Conservation (phyloP, 2,888 invertebrate genomes). For the Rhagophthalmus giganteus region DNA sequence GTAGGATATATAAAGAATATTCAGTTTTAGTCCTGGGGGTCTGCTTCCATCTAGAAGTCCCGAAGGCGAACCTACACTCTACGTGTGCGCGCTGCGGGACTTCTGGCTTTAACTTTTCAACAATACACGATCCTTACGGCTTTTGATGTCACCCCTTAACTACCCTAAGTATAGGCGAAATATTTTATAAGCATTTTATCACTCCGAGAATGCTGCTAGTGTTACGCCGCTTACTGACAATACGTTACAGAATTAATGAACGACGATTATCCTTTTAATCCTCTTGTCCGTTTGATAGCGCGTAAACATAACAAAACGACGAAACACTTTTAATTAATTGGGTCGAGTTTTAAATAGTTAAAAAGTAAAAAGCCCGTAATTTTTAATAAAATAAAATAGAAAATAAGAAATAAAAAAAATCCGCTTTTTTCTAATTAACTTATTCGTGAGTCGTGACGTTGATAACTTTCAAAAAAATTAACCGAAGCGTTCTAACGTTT, state of each 20-base stretch:
- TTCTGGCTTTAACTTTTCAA: constrained; percentile 35
- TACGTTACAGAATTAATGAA: background rate
- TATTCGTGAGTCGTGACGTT: no score
- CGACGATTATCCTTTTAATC: no score
- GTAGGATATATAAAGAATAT: constrained; percentile 36
- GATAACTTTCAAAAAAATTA: no score
- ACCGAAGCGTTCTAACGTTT: no score
- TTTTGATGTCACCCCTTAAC: constrained; percentile 37
- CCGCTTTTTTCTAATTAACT: no score
- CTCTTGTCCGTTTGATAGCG: no score
- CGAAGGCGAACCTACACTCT: constrained; percentile 34
- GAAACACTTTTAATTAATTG: no score
- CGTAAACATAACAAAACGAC: no score
- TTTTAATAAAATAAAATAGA: no score
- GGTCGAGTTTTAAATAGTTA: no score
- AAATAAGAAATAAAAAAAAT: no score
- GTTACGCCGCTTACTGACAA: background rate
- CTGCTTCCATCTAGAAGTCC: constrained; percentile 37
- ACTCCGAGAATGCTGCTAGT: constrained; percentile 6
- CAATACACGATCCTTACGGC: constrained; percentile 35
- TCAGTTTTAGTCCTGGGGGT: constrained; percentile 37
- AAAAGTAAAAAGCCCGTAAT: no score
- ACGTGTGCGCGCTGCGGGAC: constrained; percentile 32
- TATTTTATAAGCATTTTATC: constrained; percentile 38
- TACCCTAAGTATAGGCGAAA: constrained; percentile 34